Conservation (phyloP, 2,797 vertebrate genomes). For the Malacoraja senta region DNA sequence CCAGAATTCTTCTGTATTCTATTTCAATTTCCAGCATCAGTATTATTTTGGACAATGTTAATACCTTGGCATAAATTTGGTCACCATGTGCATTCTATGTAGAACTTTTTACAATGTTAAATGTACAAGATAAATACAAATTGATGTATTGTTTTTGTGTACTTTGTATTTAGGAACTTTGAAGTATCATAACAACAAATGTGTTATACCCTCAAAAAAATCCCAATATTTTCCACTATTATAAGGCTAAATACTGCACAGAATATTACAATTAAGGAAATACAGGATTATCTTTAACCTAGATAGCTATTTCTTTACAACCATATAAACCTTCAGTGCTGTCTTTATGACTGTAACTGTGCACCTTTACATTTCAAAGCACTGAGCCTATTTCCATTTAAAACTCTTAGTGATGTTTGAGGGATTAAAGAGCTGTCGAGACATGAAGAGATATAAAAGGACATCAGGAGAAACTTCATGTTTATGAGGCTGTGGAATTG, state of each 20-base stretch:
- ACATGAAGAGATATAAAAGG: not conserved
- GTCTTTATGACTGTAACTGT: not conserved
- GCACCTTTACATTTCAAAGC: not conserved
- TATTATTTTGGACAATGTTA: no score
- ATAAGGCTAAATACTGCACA: not conserved
- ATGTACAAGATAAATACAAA: not conserved
- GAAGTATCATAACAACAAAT: not conserved
- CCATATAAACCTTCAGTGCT: not conserved
- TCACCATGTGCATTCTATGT: not conserved
- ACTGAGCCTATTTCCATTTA: not conserved
- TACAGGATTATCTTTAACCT: not conserved
- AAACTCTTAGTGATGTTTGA: not conserved
- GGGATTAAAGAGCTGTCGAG: not conserved
- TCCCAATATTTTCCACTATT: not conserved
- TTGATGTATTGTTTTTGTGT: not conserved
- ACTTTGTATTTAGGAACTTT: not conserved
- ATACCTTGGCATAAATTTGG: no score
- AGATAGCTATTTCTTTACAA: not conserved
- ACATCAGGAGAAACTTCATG: not conserved
- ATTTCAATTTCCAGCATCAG: no score
- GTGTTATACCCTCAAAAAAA: not conserved
- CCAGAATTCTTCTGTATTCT: no score
- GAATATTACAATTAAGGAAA: not conserved
- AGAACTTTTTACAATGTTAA: not conserved
- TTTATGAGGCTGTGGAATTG: not conserved